These are phyloP conservation scores for Phenganax subtilis DNA, from an alignment of 92 coral and sea anemone species.

Conservation along the genomic window DNA sequence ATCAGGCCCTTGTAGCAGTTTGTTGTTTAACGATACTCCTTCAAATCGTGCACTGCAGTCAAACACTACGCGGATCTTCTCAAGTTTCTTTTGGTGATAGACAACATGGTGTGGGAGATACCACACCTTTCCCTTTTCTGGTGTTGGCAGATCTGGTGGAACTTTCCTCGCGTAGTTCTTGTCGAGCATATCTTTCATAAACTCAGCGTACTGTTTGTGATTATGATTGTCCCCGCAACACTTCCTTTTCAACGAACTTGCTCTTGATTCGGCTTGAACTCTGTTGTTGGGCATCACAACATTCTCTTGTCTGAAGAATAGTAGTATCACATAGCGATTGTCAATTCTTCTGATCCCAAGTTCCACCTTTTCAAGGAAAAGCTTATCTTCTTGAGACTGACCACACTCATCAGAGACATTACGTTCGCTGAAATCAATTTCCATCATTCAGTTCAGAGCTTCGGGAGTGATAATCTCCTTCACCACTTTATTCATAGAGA, in stretches of 20 bases:
- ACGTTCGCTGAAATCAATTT: slow-evolving; percentile 48
- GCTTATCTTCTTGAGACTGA: slow-evolving; percentile 19
- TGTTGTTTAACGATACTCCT: slow-evolving; percentile 31
- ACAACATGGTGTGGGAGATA: slow-evolving; percentile 36
- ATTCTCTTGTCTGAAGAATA: slow-evolving; percentile 40
- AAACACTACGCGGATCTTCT: slow-evolving; percentile 21
- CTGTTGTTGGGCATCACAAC: slow-evolving; percentile 41
- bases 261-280: slow-evolving; percentile 44
- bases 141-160: slow-evolving; percentile 6
- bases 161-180: slow-evolving; percentile 13
- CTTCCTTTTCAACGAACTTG: slow-evolving; percentile 23
- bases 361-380: slow-evolving; percentile 33
- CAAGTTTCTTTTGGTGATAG: slow-evolving; percentile 32
- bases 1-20: slow-evolving; percentile 38
- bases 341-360: slow-evolving; percentile 10
- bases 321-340: slow-evolving; percentile 43
- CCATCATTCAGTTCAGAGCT: slow-evolving; percentile 42
- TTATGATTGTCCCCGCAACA: not conserved
- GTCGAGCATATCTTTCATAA: slow-evolving; percentile 9
- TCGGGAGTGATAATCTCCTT: slow-evolving; percentile 48
- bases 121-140: slow-evolving; percentile 27
- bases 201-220: slow-evolving; percentile 13
- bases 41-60: slow-evolving; percentile 38
- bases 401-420: slow-evolving; percentile 1
- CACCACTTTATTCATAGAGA: slow-evolving; percentile 44